Evolutionary conservation across 1,140 invertebrate species (phyloP).

Genomic region (Latrodectus geometricus): DNA sequence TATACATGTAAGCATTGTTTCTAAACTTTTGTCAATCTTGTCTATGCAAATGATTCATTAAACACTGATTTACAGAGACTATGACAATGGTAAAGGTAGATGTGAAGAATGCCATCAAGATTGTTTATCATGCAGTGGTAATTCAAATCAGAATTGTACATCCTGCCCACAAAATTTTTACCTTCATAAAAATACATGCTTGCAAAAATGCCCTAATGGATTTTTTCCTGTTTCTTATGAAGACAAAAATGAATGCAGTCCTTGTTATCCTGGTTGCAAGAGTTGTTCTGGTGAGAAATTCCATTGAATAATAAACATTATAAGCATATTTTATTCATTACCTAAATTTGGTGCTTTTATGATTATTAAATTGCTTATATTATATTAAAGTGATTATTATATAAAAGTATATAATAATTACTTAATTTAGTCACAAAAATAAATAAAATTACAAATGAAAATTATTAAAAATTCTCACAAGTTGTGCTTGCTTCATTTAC

Average conservation of each 20-base stretch:
- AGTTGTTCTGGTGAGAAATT: slow-evolving; percentile 69
- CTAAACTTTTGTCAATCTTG: no score
- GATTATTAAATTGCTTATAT: no score
- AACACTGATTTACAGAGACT: not conserved
- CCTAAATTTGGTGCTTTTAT: no score
- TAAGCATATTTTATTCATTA: no score
- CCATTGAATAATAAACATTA: not conserved
- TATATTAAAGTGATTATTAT: no score
- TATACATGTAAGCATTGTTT: no score
- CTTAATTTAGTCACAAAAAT: no score
- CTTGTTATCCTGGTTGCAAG: slow-evolving; percentile 75
- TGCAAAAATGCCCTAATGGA: not conserved
- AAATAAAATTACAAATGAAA: no score
- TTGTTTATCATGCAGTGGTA: slow-evolving; percentile 9
- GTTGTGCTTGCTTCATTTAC: no score
- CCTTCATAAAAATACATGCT: not conserved
- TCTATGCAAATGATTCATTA: no score
- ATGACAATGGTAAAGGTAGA: slow-evolving; percentile 2
- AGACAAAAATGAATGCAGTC: slow-evolving; percentile 64
- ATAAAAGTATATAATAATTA: no score
- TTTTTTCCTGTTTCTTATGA: slow-evolving; percentile 8
- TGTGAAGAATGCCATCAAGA: slow-evolving; percentile 6
- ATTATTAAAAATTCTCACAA: no score
- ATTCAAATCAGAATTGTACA: slow-evolving; percentile 23
- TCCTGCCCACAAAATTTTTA: not conserved